These are phyloP conservation scores for Sarotherodon lohbergeri DNA, from an alignment of 2,113 vertebrate genomes.

Conservation along the genomic window DNA sequence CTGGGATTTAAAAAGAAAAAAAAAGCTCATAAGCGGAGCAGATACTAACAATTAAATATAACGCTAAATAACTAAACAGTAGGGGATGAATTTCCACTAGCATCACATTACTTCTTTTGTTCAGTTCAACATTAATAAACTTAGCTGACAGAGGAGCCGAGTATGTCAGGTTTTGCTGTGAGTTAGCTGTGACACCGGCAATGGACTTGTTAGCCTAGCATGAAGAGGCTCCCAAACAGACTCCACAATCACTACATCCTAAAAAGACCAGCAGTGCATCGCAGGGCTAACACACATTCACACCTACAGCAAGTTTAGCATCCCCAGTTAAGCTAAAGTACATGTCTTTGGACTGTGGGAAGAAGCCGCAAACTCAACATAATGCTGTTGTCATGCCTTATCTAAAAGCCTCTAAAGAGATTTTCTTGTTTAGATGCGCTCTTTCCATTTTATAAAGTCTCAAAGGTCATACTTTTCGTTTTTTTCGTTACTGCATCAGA, in stretches of 20 bases:
- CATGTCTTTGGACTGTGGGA: background rate
- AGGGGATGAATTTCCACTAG: background rate
- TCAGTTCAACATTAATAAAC: background rate
- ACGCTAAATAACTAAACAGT: background rate
- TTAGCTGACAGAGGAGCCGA: background rate
- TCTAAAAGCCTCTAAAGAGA: background rate
- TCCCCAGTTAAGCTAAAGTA: background rate
- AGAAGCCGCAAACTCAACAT: background rate
- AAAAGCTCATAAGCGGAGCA: background rate
- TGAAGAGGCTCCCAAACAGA: background rate
- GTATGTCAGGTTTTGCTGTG: background rate
- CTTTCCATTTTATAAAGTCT: background rate
- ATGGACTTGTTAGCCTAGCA: background rate
- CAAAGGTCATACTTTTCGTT: background rate
- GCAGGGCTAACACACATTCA: background rate
- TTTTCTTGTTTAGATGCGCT: background rate
- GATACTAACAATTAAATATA: background rate
- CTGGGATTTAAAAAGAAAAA: background rate
- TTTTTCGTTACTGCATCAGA: background rate
- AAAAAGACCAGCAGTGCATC: background rate
- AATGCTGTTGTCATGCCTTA: background rate
- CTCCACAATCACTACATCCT: background rate
- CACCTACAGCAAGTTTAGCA: background rate
- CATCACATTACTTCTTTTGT: background rate
- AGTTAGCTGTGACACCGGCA: background rate